Percentiles rank a stretch among this genome's conserved stretches.
Evolutionary conservation across 2,797 vertebrate genomes (phyloP).

Genomic region (Anguilla marmorata): DNA sequence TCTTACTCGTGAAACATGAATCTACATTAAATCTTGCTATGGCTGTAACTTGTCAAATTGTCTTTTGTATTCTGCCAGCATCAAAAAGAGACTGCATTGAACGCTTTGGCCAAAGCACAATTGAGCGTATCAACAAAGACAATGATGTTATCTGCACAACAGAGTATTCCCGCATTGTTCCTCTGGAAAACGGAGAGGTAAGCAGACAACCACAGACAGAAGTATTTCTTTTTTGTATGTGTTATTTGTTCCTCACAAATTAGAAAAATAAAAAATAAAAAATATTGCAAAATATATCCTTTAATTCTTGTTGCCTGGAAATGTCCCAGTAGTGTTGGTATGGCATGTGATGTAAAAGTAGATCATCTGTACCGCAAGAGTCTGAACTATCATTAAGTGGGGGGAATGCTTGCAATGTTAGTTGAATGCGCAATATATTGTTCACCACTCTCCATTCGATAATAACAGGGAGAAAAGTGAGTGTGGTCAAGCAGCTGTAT

Average conservation of each 20-base stretch:
- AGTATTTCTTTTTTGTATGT: background rate
- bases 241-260: background rate
- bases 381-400: background rate
- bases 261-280: background rate
- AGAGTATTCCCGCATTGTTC: conserved; percentile 91
- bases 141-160: conserved; percentile 85
- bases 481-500: background rate
- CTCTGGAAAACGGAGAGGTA: conserved; percentile 95
- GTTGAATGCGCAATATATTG: background rate
- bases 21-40: background rate
- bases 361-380: background rate
- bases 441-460: background rate
- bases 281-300: background rate
- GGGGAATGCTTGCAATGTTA: background rate
- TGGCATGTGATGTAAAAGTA: background rate
- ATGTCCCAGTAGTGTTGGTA: background rate
- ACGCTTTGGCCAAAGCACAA: conserved; percentile 81
- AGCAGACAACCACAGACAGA: conserved; percentile 21
- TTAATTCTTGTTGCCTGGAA: background rate
- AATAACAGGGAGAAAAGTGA: background rate
- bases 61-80: conserved; percentile 61
- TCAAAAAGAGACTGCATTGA: conserved; percentile 94
- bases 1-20: background rate
- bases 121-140: conserved; percentile 82
- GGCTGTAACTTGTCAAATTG: background rate